A percentile compares a stretch with the other conserved stretches of the same genome.
phyloP scores from a whole-genome alignment of 2,888 invertebrate genomes.

The Synanthedon myopaeformis region DNA sequence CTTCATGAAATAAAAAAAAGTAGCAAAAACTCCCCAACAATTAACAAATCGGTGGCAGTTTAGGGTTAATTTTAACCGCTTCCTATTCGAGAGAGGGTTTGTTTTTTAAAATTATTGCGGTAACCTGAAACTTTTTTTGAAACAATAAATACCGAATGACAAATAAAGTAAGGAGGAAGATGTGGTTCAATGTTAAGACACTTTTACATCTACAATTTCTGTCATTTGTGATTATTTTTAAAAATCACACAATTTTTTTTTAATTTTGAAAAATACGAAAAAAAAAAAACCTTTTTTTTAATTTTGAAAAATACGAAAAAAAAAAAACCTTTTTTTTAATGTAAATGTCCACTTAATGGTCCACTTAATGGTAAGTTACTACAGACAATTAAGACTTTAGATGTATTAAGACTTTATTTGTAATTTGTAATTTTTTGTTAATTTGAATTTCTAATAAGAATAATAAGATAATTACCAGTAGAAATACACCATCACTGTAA shows the following conservation, averaged over 20 bases:
- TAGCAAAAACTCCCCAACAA: constrained; percentile 53
- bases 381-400: too few relatives aligned
- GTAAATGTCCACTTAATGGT: neutral
- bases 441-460: too few relatives aligned
- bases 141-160: constrained; percentile 55
- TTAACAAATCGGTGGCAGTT: constrained; percentile 62
- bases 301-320: too few relatives aligned
- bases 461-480: too few relatives aligned
- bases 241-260: too few relatives aligned
- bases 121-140: constrained; percentile 41
- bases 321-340: neutral
- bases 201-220: constrained; percentile 8
- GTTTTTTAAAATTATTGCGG: constrained; percentile 31
- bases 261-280: too few relatives aligned
- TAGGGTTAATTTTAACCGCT: constrained; percentile 60
- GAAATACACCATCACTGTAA: too few relatives aligned
- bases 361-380: too few relatives aligned
- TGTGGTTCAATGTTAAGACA: constrained; percentile 9
- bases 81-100: constrained; percentile 34
- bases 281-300: neutral
- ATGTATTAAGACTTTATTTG: too few relatives aligned
- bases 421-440: too few relatives aligned
- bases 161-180: constrained; percentile 19
- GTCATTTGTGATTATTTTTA: too few relatives aligned
- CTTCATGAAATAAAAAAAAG: constrained; percentile 38